phyloP scores from a whole-genome alignment of 2,113 vertebrate genomes.

The Jaculus jaculus region DNA sequence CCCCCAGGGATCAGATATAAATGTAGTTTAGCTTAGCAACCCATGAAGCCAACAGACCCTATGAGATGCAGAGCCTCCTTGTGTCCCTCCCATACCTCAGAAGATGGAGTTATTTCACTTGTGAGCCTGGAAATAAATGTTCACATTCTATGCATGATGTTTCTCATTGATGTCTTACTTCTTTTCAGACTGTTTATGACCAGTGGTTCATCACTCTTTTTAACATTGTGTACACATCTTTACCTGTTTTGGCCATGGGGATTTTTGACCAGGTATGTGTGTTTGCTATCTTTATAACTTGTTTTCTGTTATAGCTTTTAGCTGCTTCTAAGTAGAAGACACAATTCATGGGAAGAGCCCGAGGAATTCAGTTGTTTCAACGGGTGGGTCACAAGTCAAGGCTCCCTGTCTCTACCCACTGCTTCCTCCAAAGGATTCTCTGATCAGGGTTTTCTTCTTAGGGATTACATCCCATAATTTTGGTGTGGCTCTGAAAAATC shows the following conservation, averaged over 20 bases:
- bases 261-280: conserved; percentile 90
- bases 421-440: not conserved
- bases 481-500: not conserved
- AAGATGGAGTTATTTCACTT: not conserved
- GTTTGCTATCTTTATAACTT: not conserved
- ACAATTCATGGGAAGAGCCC: not conserved
- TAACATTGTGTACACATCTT: conserved; percentile 90
- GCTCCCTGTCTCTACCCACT: too few species aligned
- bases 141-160: not conserved
- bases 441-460: conserved; percentile 16
- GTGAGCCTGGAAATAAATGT: not conserved
- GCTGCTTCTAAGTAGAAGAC: conserved; percentile 11
- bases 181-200: conserved; percentile 90
- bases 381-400: not conserved
- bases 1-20: not conserved
- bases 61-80: not conserved
- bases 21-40: not conserved
- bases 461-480: not conserved
- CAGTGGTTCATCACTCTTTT: conserved; percentile 92
- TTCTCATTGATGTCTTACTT: conserved; percentile 56
- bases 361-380: not conserved
- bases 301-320: not conserved
- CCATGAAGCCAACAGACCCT: not conserved
- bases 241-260: conserved; percentile 91
- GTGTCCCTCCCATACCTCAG: not conserved